Base-by-base conservation (phyloP, 1,140 invertebrate genomes). In the Vanessa tameamea region DNA sequence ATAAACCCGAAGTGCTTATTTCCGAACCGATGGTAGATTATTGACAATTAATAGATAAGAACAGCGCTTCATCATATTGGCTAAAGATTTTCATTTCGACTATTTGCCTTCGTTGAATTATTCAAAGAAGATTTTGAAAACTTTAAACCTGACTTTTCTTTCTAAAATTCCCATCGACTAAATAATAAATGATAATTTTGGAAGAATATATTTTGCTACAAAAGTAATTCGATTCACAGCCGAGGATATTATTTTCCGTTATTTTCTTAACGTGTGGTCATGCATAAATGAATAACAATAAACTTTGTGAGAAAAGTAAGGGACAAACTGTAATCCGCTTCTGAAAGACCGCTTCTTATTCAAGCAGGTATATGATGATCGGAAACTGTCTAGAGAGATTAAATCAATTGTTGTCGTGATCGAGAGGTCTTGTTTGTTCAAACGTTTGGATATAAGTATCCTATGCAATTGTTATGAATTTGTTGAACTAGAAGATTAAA, bases 401-500 rank as follows among this genome's bases (percentile, higher is more conserved):
- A 64, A 59, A 26, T 47, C 61, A 43, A 64, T 64, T 64, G 61
- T 64, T 59, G 55, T 59, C 55, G 14, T 59, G 23, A 59, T 59
- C 55, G 55, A 64, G 31, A 64, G 61, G 23, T 64, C 61, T 64
- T 47, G 61, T 47, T 43, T 64, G 61, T 64, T 64, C 43, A 64
- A 64, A 64, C 61, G 61, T 64, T 64, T n/a, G 61, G 61, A 64
- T 64, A 47, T 64, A 47, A 59, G 55, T 59, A 47, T 64, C 31
- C 43, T 9, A 47, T 47, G 23, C 31, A 64, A 64, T 47, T 64
- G 61, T 64, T 64, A n/a, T 26, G 20, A 47, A 64, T 64, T 64
- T 64, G 61, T 47, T 64, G 43, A 31, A 37, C 61, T 47, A 15
- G 37, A 26, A 59, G 55, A 59, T 59, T 59, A 59, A 26, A 59